A percentile compares a stretch with the other conserved stretches of the same genome.
These are phyloP conservation scores for Drymodes brunneopygia DNA, from an alignment of 2,113 vertebrate genomes.

Conservation along the genomic window DNA sequence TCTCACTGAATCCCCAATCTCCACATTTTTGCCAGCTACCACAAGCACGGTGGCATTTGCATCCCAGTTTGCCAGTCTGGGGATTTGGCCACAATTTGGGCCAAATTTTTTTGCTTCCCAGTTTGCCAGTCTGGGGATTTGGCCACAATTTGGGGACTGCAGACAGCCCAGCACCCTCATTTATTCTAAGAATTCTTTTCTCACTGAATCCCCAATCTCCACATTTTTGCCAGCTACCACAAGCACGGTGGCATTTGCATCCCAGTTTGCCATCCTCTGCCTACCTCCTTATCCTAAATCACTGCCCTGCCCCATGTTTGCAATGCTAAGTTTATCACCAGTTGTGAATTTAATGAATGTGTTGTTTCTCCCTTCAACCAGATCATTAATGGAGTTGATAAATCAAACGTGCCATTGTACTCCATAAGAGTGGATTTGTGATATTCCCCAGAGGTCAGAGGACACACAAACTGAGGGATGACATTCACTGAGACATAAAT, in stretches of 20 bases:
- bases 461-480: neutral
- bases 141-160: no score
- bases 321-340: neutral
- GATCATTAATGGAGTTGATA: neutral
- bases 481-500: neutral
- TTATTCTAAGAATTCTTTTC: neutral
- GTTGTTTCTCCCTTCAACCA: neutral
- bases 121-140: no score
- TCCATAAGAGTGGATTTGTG: neutral
- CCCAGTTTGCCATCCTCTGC: neutral
- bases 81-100: no score
- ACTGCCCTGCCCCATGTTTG: neutral
- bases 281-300: neutral
- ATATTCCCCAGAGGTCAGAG: neutral
- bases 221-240: neutral
- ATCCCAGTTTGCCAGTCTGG: neutral
- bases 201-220: neutral
- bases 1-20: neutral
- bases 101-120: no score
- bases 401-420: neutral
- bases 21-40: neutral
- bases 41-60: fast-evolving
- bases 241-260: fast-evolving
- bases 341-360: neutral
- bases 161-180: neutral